Percentiles rank a stretch among this genome's conserved stretches.
These are phyloP conservation scores for Acropora yongei DNA, from an alignment of 64 coral and sea anemone genomes.

Conservation along the genomic window DNA sequence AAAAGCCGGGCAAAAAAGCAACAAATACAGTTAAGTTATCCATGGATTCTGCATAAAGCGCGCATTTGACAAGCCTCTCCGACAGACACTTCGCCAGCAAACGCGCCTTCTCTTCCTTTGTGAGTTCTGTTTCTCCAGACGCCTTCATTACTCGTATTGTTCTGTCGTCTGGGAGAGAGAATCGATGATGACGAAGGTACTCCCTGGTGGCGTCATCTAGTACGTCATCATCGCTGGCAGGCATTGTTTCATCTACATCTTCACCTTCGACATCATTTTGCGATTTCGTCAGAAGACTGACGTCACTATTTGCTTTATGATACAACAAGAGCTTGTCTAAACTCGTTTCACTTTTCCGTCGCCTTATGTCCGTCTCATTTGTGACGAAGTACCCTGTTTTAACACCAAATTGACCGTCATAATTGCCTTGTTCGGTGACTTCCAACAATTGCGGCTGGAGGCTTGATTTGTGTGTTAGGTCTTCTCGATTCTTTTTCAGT, in stretches of 20 bases:
- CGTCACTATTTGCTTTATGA: not conserved
- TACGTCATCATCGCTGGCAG: not conserved
- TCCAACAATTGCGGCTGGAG: not conserved
- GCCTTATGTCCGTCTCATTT: not conserved
- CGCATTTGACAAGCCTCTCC: slow-evolving; percentile 80
- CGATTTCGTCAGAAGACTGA: not conserved
- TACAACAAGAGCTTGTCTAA: not conserved
- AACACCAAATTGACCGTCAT: not conserved
- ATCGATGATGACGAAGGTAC: slow-evolving; percentile 40
- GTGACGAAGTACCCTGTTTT: not conserved
- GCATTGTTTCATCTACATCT: not conserved
- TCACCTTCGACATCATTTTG: not conserved
- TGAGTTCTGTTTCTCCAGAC: slow-evolving; percentile 21
- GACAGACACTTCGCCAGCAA: slow-evolving; percentile 73
- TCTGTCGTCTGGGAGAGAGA: slow-evolving; percentile 29
- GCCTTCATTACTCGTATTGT: not conserved
- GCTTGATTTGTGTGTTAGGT: not conserved
- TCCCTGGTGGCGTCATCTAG: not conserved
- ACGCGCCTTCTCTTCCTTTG: slow-evolving; percentile 66
- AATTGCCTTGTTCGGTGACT: not conserved
- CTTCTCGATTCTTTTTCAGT: not conserved
- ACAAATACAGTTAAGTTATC: slow-evolving; percentile 88
- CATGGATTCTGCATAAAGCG: slow-evolving; percentile 75
- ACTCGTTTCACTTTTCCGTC: slow-evolving; percentile 6
- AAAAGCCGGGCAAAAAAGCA: slow-evolving; percentile 83